Evolutionary conservation across 2,888 invertebrate species (phyloP).

Genomic region (Entomobrya multifasciata): DNA sequence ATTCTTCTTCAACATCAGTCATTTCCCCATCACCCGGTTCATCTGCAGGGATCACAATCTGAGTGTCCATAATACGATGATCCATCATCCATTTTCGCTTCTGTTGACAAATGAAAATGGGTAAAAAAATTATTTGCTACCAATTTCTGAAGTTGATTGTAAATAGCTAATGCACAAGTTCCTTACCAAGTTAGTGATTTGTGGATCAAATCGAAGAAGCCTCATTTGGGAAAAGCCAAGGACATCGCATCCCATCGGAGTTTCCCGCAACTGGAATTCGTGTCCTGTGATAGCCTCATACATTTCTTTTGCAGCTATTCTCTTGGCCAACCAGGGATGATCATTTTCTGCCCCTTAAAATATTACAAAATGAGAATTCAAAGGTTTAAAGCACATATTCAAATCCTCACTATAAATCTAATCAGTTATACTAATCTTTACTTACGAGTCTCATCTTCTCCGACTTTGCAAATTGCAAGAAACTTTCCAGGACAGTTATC

Average conservation of each 20-base stretch:
- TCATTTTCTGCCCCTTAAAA: constrained; percentile 36
- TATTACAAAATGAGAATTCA: not conserved
- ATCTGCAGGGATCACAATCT: not conserved
- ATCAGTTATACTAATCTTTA: not conserved
- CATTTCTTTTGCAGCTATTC: constrained; percentile 40
- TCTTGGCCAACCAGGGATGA: constrained; percentile 49
- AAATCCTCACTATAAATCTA: no score
- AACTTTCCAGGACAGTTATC: constrained; percentile 31
- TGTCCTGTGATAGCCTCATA: constrained; percentile 8
- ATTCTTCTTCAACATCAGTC: constrained; percentile 42
- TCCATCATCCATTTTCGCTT: constrained; percentile 55
- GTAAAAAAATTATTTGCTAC: not conserved
- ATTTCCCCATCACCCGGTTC: constrained; percentile 54
- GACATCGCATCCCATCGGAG: constrained; percentile 5
- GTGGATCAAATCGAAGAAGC: constrained; percentile 42
- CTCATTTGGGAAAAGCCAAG: constrained; percentile 37
- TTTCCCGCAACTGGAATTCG: not conserved
- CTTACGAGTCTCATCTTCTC: constrained; percentile 3
- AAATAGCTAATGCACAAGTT: not conserved
- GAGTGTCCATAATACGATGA: constrained; percentile 39
- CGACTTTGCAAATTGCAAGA: constrained; percentile 17
- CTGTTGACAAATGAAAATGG: not conserved
- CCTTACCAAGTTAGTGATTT: constrained; percentile 35
- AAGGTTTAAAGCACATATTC: no score
- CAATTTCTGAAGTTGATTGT: not conserved